phyloP scores from a whole-genome alignment of 23 tunicate species.

The Diplosoma virens region DNA sequence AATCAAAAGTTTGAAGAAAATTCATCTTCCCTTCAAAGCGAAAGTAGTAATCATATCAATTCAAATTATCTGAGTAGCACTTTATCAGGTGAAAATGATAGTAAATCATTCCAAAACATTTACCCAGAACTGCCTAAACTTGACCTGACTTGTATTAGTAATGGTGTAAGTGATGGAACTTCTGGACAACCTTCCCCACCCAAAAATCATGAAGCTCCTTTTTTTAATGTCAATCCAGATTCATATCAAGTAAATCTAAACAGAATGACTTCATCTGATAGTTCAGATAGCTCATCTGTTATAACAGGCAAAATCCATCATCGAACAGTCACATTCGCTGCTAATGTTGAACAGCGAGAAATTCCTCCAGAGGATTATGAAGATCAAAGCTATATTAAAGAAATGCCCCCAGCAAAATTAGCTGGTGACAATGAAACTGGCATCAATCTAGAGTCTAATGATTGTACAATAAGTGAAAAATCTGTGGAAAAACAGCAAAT shows the following conservation, averaged over 20 bases:
- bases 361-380: slow-evolving; percentile 27
- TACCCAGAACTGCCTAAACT: slow-evolving; percentile 33
- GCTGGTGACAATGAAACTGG: slow-evolving; percentile 3
- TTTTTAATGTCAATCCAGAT: no score
- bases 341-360: slow-evolving; percentile 28
- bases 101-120: not conserved
- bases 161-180: not conserved
- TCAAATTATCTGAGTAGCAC: no score
- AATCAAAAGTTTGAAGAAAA: no score
- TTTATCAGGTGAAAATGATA: not conserved
- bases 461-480: no score
- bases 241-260: no score
- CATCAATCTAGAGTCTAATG: no score
- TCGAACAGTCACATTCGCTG: slow-evolving; percentile 32
- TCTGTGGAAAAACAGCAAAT: no score
- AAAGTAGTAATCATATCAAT: no score
- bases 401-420: slow-evolving; percentile 2
- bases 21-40: no score
- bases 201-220: not conserved
- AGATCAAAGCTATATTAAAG: slow-evolving; percentile 15
- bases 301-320: slow-evolving; percentile 9
- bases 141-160: not conserved
- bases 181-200: no score
- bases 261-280: no score
- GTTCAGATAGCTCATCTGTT: no score